Conservation (phyloP, 2,888 invertebrate genomes). For the Microctonus aethiopoides region DNA sequence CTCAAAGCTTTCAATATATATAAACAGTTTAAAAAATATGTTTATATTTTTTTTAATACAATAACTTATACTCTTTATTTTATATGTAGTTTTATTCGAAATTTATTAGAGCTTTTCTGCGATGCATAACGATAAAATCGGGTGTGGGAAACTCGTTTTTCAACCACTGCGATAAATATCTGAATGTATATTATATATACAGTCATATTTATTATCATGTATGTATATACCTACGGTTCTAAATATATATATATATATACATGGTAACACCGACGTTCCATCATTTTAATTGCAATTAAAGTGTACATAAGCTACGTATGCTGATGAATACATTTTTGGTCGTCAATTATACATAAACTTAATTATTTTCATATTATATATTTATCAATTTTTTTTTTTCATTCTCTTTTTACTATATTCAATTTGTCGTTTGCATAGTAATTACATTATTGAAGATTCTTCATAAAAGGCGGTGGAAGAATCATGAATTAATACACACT, state of each 20-base stretch:
- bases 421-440: conserved; percentile 20
- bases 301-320: background rate
- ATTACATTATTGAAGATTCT: conserved; percentile 5
- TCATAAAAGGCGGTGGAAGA: background rate
- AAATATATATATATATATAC: conserved; percentile 1
- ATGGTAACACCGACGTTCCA: too few species aligned
- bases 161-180: conserved; percentile 6
- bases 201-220: background rate
- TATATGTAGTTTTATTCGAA: too few species aligned
- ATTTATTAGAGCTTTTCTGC: too few species aligned
- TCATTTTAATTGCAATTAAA: conserved; percentile 28
- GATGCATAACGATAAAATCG: background rate
- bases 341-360: conserved; percentile 3
- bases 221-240: conserved; percentile 9
- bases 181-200: too few species aligned
- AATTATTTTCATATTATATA: conserved; percentile 8
- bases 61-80: too few species aligned
- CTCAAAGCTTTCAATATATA: background rate
- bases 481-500: background rate
- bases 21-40: conserved; percentile 19
- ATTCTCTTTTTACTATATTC: background rate
- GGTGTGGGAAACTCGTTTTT: conserved; percentile 8
- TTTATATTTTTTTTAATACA: too few species aligned
- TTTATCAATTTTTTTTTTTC: too few species aligned
- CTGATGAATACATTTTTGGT: background rate